phyloP scores from a whole-genome alignment of 2,113 vertebrate genomes.

The Amazona vittata region DNA sequence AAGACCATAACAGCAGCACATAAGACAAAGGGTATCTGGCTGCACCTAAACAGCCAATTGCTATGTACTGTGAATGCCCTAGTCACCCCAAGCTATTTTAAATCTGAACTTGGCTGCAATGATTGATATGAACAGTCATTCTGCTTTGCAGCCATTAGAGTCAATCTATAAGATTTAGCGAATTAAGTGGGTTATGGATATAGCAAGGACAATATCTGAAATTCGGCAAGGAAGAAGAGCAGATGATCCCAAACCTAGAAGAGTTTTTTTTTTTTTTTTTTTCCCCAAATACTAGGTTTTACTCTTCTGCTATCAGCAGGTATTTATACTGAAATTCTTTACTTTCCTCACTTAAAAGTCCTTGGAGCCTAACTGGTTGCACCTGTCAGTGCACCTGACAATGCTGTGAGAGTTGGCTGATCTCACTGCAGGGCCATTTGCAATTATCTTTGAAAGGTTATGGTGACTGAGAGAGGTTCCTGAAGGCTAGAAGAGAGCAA shows the following conservation, averaged over 20 bases:
- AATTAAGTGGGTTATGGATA: background rate
- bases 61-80: fast-evolving
- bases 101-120: background rate
- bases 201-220: background rate
- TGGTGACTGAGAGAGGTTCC: background rate
- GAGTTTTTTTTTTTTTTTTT: background rate
- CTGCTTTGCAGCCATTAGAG: background rate
- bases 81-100: background rate
- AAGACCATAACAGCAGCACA: background rate
- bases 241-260: background rate
- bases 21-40: background rate
- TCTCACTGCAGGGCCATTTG: background rate
- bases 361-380: background rate
- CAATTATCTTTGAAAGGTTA: background rate
- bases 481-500: background rate
- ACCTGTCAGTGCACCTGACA: background rate
- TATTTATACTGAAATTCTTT: background rate
- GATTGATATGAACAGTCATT: background rate
- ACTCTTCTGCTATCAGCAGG: background rate
- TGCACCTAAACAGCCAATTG: background rate
- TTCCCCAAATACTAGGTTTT: background rate
- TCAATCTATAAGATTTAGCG: background rate
- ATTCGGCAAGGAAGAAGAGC: background rate
- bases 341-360: background rate
- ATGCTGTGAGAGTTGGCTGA: background rate